These are phyloP conservation scores for Premnoplex brunnescens DNA, from an alignment of 2,797 vertebrate genomes.

Conservation along the genomic window DNA sequence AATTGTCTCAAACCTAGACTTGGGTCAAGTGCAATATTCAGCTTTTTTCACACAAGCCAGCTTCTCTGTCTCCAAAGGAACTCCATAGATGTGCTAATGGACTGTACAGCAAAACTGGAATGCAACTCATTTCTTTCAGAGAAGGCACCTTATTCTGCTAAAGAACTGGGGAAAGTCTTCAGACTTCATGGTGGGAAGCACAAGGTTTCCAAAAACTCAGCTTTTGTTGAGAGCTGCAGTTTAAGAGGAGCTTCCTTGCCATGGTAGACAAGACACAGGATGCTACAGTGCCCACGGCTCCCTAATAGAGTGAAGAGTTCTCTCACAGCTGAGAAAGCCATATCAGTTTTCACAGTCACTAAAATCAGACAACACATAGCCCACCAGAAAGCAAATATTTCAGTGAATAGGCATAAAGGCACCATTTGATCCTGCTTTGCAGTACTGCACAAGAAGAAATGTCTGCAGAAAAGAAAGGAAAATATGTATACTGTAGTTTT, in stretches of 20 bases:
- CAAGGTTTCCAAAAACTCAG: not conserved
- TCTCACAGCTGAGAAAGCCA: not conserved
- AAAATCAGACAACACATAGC: not conserved
- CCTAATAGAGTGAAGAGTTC: not conserved
- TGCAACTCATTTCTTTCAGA: not conserved
- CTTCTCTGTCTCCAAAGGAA: not conserved
- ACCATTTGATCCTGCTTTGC: not conserved
- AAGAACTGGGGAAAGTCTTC: not conserved
- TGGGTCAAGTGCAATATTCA: not conserved
- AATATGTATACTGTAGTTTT: not conserved
- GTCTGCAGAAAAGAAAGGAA: not conserved
- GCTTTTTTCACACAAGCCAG: not conserved
- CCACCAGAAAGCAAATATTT: not conserved
- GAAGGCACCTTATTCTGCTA: not conserved
- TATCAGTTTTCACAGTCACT: not conserved
- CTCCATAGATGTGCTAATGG: not conserved
- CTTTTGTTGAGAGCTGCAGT: not conserved
- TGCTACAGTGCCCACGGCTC: not conserved
- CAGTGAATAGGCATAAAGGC: not conserved
- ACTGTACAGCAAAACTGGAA: not conserved
- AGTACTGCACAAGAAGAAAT: not conserved
- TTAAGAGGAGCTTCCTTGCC: not conserved
- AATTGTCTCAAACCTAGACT: not conserved
- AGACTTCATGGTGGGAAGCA: not conserved
- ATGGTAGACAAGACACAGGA: not conserved